A percentile compares a stretch with the other conserved stretches of the same genome.
Evolutionary conservation across 2,113 vertebrate species (phyloP).

Genomic region (Probosciger aterrimus): DNA sequence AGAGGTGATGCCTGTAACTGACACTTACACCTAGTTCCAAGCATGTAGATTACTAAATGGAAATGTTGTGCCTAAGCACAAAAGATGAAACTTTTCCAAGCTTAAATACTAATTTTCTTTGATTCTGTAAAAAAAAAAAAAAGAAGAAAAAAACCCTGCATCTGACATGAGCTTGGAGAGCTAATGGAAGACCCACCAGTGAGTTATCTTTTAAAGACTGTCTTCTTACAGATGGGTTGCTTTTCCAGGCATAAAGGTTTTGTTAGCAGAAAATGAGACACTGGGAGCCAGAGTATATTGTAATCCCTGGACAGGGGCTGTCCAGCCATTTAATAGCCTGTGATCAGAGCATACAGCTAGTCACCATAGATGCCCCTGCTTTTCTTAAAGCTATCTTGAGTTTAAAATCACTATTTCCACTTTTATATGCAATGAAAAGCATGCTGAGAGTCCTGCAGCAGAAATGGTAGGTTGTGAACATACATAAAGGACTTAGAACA

Average conservation of each 20-base stretch:
- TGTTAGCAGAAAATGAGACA: not conserved
- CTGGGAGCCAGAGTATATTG: not conserved
- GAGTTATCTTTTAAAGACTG: not conserved
- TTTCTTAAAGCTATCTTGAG: not conserved
- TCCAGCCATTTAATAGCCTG: not conserved
- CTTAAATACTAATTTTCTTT: too few relatives aligned
- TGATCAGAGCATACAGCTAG: not conserved
- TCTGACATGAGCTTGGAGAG: not conserved
- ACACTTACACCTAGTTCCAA: not conserved
- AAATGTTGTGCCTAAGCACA: not conserved
- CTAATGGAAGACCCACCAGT: not conserved
- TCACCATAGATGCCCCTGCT: not conserved
- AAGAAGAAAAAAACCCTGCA: not conserved
- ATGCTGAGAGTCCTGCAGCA: not conserved
- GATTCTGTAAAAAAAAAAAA: not conserved
- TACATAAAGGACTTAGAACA: not conserved
- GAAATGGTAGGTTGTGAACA: not conserved
- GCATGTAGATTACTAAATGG: not conserved
- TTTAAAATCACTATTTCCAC: not conserved
- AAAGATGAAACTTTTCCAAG: not conserved
- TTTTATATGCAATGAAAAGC: not conserved
- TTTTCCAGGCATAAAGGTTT: not conserved
- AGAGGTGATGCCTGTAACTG: not conserved
- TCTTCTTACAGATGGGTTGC: not conserved
- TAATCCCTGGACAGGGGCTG: not conserved